A percentile compares a stretch with the other conserved stretches of the same genome.
phyloP scores from a whole-genome alignment of 2,888 invertebrate species.

The Tetheella fluctuosa region DNA sequence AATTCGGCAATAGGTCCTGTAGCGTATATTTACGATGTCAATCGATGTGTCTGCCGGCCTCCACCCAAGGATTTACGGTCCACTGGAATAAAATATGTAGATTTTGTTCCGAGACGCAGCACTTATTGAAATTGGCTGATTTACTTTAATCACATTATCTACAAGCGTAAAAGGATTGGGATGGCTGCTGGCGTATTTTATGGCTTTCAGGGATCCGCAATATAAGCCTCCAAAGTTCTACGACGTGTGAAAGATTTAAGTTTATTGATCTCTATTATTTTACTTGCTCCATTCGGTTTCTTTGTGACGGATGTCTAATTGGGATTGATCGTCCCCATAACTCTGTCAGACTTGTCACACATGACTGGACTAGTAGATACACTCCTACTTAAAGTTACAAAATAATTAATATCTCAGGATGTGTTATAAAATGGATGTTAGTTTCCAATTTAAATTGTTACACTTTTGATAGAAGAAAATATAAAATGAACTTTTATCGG shows the following conservation, averaged over 20 bases:
- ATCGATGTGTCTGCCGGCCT: constrained; percentile 58
- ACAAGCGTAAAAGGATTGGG: constrained; percentile 68
- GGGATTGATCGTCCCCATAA: too few species aligned
- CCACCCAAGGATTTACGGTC: constrained; percentile 58
- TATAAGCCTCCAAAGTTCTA: constrained; percentile 23
- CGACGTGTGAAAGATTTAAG: constrained; percentile 22
- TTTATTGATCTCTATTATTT: neutral
- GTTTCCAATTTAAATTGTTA: too few species aligned
- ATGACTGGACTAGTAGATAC: too few species aligned
- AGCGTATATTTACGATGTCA: constrained; percentile 72
- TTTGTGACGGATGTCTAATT: neutral
- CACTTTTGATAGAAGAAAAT: too few species aligned
- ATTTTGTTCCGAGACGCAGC: constrained; percentile 65
- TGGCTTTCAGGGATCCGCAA: constrained; percentile 39
- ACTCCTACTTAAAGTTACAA: too few species aligned
- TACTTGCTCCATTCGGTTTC: neutral
- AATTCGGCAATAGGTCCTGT: constrained; percentile 50
- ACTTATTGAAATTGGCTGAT: constrained; percentile 82
- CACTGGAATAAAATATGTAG: constrained; percentile 74
- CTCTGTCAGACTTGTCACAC: too few species aligned
- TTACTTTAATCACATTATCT: constrained; percentile 75
- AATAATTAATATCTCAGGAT: too few species aligned
- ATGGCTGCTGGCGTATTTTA: constrained; percentile 42
- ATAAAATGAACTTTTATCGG: too few species aligned
- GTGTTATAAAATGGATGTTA: too few species aligned